These are phyloP conservation scores for Scrobipalpa costella DNA, from an alignment of 2,888 invertebrate species.

Conservation along the genomic window DNA sequence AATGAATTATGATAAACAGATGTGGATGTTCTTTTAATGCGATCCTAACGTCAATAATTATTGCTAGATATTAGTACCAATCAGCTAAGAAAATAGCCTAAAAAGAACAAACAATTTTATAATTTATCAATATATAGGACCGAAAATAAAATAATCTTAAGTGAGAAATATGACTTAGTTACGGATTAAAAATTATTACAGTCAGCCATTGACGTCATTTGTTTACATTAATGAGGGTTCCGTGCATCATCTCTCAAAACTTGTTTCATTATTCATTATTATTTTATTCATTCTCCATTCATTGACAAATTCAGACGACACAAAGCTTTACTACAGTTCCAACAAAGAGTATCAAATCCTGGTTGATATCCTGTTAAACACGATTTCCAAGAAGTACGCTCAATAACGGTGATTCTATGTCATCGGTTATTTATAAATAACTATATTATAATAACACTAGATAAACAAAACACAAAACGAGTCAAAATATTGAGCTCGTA, in stretches of 20 bases:
- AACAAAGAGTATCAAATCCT: slow-evolving; percentile 4
- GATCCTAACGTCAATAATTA: no score
- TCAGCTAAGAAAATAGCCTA: no score
- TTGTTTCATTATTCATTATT: neutral
- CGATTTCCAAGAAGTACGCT: neutral
- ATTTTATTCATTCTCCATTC: neutral
- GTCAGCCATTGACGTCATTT: slow-evolving; percentile 2
- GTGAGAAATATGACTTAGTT: neutral
- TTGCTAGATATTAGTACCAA: no score
- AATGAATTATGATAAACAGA: no score
- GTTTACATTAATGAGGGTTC: neutral
- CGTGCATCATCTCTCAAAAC: neutral
- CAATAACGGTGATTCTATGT: neutral
- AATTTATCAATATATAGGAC: no score
- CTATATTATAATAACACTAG: neutral
- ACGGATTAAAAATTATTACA: neutral
- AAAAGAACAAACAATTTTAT: no score
- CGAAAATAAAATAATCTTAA: no score
- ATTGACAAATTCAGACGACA: neutral
- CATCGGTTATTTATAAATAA: neutral
- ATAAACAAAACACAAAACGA: no score
- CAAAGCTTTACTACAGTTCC: neutral
- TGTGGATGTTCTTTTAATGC: no score
- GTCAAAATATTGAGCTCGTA: neutral
- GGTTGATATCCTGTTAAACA: neutral